These are phyloP conservation scores for Noctilio leporinus DNA, from an alignment of 2,113 vertebrate genomes.

Conservation along the genomic window DNA sequence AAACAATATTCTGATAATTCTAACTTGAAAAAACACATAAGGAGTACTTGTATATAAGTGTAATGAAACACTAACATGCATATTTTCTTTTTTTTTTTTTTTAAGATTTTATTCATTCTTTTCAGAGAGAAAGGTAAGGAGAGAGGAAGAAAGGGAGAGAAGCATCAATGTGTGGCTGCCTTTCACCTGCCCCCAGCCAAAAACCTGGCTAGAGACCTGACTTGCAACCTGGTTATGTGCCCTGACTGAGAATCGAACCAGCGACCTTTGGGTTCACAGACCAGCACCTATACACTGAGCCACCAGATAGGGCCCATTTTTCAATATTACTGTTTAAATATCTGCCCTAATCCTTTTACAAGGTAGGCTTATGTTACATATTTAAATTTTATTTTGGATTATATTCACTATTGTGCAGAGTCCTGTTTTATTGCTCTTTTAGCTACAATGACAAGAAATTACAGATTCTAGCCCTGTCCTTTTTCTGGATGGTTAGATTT, in stretches of 20 bases:
- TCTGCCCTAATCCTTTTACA: background rate
- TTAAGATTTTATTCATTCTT: no score
- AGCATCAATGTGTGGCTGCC: no score
- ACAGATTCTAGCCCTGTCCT: background rate
- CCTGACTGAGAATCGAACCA: no score
- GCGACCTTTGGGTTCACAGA: no score
- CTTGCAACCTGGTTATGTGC: no score
- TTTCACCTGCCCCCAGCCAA: no score
- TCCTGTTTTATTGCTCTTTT: background rate
- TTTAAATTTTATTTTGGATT: background rate
- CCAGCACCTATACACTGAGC: no score
- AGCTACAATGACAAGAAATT: background rate
- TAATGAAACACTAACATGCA: background rate
- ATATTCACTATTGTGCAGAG: background rate
- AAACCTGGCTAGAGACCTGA: no score
- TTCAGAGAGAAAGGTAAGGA: no score
- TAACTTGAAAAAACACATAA: background rate
- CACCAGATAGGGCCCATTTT: no score
- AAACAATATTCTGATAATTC: background rate
- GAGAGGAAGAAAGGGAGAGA: no score
- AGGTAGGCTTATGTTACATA: background rate
- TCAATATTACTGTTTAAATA: background rate
- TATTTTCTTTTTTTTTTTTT: no score
- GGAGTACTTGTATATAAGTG: background rate
- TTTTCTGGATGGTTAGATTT: background rate